Evolutionary conservation across 1,140 invertebrate species (phyloP), one percentile per base, ranked within the genome.

Genomic region (Drosophila nasuta): DNA sequence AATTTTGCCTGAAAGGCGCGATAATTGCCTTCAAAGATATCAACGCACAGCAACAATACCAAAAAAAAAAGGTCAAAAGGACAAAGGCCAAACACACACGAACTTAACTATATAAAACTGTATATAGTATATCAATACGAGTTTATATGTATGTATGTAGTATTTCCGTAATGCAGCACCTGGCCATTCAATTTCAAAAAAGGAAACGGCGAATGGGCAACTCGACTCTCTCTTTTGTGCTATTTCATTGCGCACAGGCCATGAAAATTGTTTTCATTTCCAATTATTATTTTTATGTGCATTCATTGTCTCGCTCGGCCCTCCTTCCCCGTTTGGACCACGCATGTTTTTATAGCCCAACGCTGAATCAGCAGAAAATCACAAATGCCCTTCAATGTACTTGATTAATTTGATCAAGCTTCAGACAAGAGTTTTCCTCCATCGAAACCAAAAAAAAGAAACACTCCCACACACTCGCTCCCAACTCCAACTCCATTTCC

Each of bases 201-300:
- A 25, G 20, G 20, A 25, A 25, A 25, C 20, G 20, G 33, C 1
- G 17, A 35, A 20, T 6, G 13, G 10, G 28, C 5, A 7, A 8
- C 7, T 11, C 25, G 13, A 17, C 6, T 30, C 28, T 25, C 25
- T 13, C 38, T 64, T 76, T 87, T 81, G 45, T 85, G 81, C 86
- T 75, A 57, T 75, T 64, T 89, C 85, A 89, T 81, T 65, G 74
- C 57, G 58, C 51, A 58, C n/a, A 60, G 59, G 64, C 71, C 71
- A 85, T 88, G 81, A 88, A 89, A 88, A 89, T 81, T 88, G 83
- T 83, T 89, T 89, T 83, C 80, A 88, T 83, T 83, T 83, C 85
- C 83, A 88, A 88, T 88, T 89, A 88, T 89, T 89, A 89, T 89
- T 89, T 88, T 88, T 88, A 83, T 87, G 83, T 87, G 70, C 77